phyloP scores from a whole-genome alignment of 2,113 vertebrate genomes.

The Zosterops borbonicus region DNA sequence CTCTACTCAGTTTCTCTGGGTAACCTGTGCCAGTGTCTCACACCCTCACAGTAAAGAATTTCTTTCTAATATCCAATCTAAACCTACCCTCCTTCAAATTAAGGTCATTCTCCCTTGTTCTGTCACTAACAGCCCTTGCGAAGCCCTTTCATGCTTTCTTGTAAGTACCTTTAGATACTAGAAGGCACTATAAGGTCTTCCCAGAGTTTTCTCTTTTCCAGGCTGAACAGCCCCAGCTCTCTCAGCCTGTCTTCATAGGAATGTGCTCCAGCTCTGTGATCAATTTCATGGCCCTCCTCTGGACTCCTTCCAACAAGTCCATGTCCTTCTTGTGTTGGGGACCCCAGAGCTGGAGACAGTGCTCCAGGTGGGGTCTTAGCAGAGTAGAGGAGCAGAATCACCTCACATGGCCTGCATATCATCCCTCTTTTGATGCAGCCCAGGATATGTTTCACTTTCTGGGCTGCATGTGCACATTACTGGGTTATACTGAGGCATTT shows the following conservation, averaged over 20 bases:
- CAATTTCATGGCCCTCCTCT: not conserved
- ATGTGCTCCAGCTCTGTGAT: not conserved
- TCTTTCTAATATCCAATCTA: not conserved
- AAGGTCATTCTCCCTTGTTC: not conserved
- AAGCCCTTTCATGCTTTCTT: not conserved
- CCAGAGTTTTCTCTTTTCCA: not conserved
- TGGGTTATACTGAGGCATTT: not conserved
- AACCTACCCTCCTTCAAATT: not conserved
- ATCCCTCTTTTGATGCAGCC: not conserved
- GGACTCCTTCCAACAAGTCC: fast-evolving
- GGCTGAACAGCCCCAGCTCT: not conserved
- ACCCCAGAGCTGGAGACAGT: not conserved
- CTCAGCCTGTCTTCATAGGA: not conserved
- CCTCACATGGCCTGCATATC: not conserved
- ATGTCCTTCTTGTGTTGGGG: not conserved
- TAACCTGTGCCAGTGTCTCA: not conserved
- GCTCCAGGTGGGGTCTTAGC: not conserved
- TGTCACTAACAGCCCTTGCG: not conserved
- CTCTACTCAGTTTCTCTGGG: not conserved
- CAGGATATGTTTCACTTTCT: not conserved
- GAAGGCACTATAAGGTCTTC: not conserved
- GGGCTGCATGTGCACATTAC: not conserved
- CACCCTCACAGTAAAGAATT: not conserved
- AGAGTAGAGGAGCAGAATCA: not conserved
- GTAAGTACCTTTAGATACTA: not conserved